Evolutionary conservation across 2,113 vertebrate species (phyloP).

Genomic region (Pollachius pollachius): DNA sequence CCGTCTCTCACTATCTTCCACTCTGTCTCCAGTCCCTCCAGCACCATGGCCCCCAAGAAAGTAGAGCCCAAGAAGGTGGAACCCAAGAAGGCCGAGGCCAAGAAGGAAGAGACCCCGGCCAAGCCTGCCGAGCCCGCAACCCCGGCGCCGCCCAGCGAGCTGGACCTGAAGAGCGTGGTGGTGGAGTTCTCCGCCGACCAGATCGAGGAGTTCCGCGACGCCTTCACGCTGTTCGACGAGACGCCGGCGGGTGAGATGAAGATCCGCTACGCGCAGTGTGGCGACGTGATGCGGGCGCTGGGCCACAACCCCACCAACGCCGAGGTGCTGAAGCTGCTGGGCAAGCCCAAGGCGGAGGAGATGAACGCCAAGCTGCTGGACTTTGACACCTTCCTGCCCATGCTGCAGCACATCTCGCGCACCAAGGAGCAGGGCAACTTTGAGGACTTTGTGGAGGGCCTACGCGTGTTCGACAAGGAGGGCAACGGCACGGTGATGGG

Average conservation of each 20-base stretch:
- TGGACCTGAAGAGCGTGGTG: slow-evolving; percentile 64
- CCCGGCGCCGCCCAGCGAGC: slow-evolving; percentile 33
- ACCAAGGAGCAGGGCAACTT: slow-evolving; percentile 92
- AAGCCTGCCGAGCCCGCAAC: slow-evolving; percentile 43
- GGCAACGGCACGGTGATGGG: slow-evolving; percentile 76
- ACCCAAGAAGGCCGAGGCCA: slow-evolving; percentile 64
- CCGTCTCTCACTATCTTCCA: not conserved
- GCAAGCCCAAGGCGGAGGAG: slow-evolving; percentile 89
- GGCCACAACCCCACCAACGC: slow-evolving; percentile 96
- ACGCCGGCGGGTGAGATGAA: slow-evolving; percentile 87
- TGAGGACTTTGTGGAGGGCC: slow-evolving; percentile 95
- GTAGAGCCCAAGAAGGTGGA: slow-evolving; percentile 72
- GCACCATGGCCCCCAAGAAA: slow-evolving; percentile 52
- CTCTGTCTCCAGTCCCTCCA: not conserved
- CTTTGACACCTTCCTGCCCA: slow-evolving; percentile 92
- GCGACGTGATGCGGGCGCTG: slow-evolving; percentile 89
- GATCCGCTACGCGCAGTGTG: slow-evolving; percentile 87
- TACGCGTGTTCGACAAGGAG: slow-evolving; percentile 79
- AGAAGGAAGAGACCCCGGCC: slow-evolving; percentile 66
- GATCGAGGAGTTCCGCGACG: slow-evolving; percentile 92
- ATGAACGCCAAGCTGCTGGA: slow-evolving; percentile 85
- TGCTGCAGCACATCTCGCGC: slow-evolving; percentile 90
- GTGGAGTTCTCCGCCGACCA: slow-evolving; percentile 83
- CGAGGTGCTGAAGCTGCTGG: slow-evolving; percentile 88
- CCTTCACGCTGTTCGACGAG: slow-evolving; percentile 90